phyloP scores from a whole-genome alignment of 2,888 invertebrate genomes.

The Phaonia tiefii region DNA sequence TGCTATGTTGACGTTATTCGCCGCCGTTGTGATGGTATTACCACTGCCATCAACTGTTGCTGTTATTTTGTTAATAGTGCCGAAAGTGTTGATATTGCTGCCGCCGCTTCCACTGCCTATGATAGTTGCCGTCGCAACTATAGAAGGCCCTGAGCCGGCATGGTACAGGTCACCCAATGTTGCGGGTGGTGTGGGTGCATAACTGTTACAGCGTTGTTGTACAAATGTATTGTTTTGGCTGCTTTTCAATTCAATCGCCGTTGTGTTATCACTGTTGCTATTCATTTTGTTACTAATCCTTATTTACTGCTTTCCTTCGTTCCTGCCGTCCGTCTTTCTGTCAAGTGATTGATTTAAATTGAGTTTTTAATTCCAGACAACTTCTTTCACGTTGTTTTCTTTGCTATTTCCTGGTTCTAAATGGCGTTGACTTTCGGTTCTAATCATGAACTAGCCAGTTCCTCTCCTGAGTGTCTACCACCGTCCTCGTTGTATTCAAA shows the following conservation, averaged over 20 bases:
- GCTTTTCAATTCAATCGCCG: conserved; percentile 54
- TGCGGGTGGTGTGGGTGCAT: conserved; percentile 51
- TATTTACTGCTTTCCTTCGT: conserved; percentile 48
- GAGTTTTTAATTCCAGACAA: conserved; percentile 1
- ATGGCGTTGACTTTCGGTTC: conserved; percentile 33
- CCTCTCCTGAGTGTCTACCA: no score
- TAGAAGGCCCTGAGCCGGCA: conserved; percentile 46
- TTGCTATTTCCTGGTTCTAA: neutral
- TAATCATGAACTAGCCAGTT: conserved; percentile 19
- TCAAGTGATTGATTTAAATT: conserved; percentile 61
- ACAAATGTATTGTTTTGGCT: conserved; percentile 53
- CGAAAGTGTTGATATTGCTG: conserved; percentile 31
- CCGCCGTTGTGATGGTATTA: conserved; percentile 41
- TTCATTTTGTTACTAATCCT: conserved; percentile 56
- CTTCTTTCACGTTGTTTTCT: neutral
- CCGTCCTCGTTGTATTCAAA: neutral
- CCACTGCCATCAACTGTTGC: conserved; percentile 62
- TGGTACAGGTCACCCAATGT: conserved; percentile 60
- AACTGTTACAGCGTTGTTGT: conserved; percentile 28
- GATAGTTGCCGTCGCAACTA: conserved; percentile 6
- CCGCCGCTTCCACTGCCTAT: conserved; percentile 23
- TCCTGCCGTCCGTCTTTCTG: neutral
- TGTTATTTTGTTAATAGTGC: conserved; percentile 56
- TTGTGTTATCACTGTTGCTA: conserved; percentile 33
- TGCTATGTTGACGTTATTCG: neutral